Base-by-base conservation (phyloP, 2,113 vertebrate species). In the Trachemys scripta region DNA sequence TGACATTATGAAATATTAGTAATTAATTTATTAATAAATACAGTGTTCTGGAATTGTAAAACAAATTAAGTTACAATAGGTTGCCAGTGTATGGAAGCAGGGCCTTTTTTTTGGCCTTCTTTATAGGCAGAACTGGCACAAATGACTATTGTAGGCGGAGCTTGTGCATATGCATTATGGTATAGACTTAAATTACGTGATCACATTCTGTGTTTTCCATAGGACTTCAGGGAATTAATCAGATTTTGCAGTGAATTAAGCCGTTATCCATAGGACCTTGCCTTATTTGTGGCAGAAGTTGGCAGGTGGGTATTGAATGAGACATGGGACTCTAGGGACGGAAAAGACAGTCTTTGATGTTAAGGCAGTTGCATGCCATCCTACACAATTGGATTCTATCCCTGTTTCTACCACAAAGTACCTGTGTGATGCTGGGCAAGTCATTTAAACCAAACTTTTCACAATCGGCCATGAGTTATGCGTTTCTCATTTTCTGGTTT, bases 381-480 rank as follows among this genome's bases (percentile, higher is more conserved):
- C 53, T 42, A 24, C 31, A 76, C 47, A 88, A 94, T 85, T 76
- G 87, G 45, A 59, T 85, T 95, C n/a, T n/a, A 19, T 69, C 35
- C 62, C 16, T 69, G 62, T 35, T 69, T n/a, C 35, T n/a, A 85
- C 17, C 50, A 25, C 10, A 85, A 91, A 96, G 85, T 62, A 84
- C 86, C 80, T 85, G 82, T 89, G 35, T 79, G 88, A 31, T 84
- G 88, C 19, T 79, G 3, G 59, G 51, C 49, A 85, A 9, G 87
- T 93, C 42, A 76, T 92, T 89, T 85, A 93, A 94, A 22, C 1
- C 94, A 88, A 95, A 80, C 6, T n/a, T 89, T 94, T 92, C 84
- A 84, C 72, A 87, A 4, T 1, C 84, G 9, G 7, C 50, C 84
- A 25, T 84, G 86, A 88, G 69, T 13, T 87, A 42, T 89, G 24